Evolutionary conservation across 2,113 vertebrate species (phyloP).

Genomic region (Crypturellus undulatus): DNA sequence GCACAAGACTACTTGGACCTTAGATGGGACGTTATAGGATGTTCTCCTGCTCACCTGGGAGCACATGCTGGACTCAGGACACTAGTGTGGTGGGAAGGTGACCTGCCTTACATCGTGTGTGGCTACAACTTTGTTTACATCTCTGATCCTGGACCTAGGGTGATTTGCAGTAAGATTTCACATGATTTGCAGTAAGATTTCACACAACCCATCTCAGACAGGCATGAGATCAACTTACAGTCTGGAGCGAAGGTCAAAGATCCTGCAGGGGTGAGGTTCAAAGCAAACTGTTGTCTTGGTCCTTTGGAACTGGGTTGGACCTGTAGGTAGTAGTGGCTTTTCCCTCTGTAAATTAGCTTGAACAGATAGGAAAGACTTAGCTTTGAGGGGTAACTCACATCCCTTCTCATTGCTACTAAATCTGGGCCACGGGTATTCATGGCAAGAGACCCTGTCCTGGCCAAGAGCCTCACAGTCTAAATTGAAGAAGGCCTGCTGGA

Average conservation of each 20-base stretch:
- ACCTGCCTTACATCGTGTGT: not conserved
- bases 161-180: conserved; percentile 10
- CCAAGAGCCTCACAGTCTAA: not conserved
- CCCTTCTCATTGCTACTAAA: not conserved
- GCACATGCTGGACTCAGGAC: not conserved
- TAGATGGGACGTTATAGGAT: fast-evolving
- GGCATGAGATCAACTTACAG: not conserved
- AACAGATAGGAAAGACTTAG: not conserved
- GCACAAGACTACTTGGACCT: fast-evolving
- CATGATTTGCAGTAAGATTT: not conserved
- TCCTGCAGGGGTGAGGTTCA: not conserved
- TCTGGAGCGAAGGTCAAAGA: conserved; percentile 3
- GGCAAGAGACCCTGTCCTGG: not conserved
- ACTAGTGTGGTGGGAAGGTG: not conserved
- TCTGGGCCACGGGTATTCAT: not conserved
- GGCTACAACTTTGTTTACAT: not conserved
- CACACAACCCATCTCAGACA: not conserved
- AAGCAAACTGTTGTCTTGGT: not conserved
- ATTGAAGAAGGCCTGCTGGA: not conserved
- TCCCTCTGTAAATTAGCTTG: not conserved
- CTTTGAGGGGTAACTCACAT: not conserved
- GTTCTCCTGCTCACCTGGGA: not conserved
- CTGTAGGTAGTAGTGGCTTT: not conserved
- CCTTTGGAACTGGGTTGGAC: not conserved
- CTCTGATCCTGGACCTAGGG: not conserved